Base-by-base conservation (phyloP, 2,113 vertebrate species). In the Dolichallabes microphthalmus region DNA sequence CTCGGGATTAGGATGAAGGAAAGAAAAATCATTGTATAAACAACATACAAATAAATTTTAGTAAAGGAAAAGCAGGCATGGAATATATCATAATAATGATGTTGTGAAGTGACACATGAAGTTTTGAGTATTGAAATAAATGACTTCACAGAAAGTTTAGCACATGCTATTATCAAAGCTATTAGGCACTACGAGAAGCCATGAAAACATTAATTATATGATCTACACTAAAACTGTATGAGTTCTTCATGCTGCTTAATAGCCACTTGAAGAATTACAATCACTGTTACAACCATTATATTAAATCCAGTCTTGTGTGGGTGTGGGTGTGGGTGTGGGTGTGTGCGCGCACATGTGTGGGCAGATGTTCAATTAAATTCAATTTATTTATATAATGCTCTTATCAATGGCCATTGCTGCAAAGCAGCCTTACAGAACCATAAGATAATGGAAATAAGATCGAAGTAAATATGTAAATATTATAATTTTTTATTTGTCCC, bases 121-220 rank as follows among this genome's bases (percentile, higher is more conserved):
- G 22, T 73, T 73, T 35, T 60, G 22, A 25, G 35, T 55, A 60
- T 73, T 57, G 27, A 60, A 82, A 82, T 82, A 68, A 71, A 57
- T 45, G 68, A 25, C 13, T 58, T 83, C 68, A 74, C 13, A 73
- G 66, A 83, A 73, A 73, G 20, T 55, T 58, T 30, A 58, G 68
- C 12, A 82, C 50, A 71, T 82, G 80, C 68, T 39, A 71, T 57
- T 82, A 82, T 73, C 53, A 35, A 74, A 45, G 68, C 25, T 61
- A 83, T 57, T 60, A 50, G 57, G 7, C 2, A 25, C 55, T 50
- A 22, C 15, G 22, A 61, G 57, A 58, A 83, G 32, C 22, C 61
- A 52, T 39, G 55, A 73, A 60, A 60, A 74, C 61, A 57, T 39
- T 75, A 83, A 83, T 82, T 35, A 82, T 82, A 69, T 83, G 82